phyloP scores from a whole-genome alignment of 2,113 vertebrate species.

The Apteryx mantelli region DNA sequence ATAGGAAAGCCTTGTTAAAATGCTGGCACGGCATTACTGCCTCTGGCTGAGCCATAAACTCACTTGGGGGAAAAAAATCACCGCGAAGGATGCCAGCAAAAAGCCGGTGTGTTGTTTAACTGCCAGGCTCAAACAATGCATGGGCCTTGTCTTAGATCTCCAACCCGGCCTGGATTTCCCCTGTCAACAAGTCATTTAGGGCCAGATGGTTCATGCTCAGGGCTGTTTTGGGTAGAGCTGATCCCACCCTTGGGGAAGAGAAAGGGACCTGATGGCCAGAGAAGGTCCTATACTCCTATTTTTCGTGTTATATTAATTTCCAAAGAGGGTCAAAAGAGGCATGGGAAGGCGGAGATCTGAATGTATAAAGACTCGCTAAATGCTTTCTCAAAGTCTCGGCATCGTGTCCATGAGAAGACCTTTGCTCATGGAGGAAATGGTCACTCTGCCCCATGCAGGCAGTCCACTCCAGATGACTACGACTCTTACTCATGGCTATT shows the following conservation, averaged over 20 bases:
- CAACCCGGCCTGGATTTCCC: neutral
- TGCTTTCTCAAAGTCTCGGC: neutral
- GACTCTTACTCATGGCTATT: neutral
- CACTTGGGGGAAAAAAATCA: neutral
- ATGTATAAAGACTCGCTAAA: rapidly evolving
- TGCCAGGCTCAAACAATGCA: neutral
- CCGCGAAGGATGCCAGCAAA: conserved; percentile 1
- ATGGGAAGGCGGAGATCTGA: neutral
- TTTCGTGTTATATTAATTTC: rapidly evolving
- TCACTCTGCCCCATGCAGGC: neutral
- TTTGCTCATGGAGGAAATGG: rapidly evolving
- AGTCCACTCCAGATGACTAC: rapidly evolving
- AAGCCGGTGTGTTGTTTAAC: neutral
- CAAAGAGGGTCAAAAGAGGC: too few species aligned
- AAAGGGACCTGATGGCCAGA: neutral
- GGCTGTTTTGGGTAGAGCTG: neutral
- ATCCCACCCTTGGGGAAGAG: neutral
- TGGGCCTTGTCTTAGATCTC: conserved; percentile 10
- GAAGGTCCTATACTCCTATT: neutral
- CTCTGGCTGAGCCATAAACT: neutral
- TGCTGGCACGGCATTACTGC: neutral
- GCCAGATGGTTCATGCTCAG: neutral
- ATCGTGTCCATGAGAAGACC: rapidly evolving
- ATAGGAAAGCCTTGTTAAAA: conserved; percentile 39
- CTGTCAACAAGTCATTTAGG: conserved; percentile 12